phyloP scores from a whole-genome alignment of 2,797 vertebrate genomes.

The Sciurus vulgaris region DNA sequence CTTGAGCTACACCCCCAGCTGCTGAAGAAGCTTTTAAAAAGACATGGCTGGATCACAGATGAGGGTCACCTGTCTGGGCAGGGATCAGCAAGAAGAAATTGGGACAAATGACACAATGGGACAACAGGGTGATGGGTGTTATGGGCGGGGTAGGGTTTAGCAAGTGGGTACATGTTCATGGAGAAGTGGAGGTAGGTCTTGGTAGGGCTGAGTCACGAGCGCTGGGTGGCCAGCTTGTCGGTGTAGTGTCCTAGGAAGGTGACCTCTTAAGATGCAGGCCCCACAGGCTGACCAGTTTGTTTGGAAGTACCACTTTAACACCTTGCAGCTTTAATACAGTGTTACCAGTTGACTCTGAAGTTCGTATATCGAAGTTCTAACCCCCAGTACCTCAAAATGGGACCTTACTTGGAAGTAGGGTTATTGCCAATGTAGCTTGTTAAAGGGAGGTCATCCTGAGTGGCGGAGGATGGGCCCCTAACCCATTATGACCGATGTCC shows the following conservation, averaged over 20 bases:
- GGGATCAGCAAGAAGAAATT: not conserved
- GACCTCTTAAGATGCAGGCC: not conserved
- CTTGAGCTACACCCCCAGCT: not conserved
- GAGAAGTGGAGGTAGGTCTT: not conserved
- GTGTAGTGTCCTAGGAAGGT: accelerated
- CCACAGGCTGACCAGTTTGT: not conserved
- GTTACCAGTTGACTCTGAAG: not conserved
- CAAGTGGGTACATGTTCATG: not conserved
- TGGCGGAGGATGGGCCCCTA: not conserved
- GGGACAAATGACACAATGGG: not conserved
- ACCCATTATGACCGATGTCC: not conserved
- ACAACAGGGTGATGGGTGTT: accelerated
- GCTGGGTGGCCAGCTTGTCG: too few species aligned
- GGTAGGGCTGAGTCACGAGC: accelerated
- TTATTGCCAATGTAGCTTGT: not conserved
- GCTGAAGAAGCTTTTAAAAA: not conserved
- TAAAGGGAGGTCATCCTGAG: not conserved
- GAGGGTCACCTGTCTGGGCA: not conserved
- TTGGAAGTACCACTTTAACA: not conserved
- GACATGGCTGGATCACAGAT: not conserved
- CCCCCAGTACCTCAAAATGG: not conserved
- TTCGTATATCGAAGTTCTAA: not conserved
- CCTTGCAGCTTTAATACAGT: not conserved
- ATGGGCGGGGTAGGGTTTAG: not conserved
- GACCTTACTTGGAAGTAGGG: not conserved